Conservation (phyloP, 2,113 vertebrate genomes). For the Nannobrachium achirus region DNA sequence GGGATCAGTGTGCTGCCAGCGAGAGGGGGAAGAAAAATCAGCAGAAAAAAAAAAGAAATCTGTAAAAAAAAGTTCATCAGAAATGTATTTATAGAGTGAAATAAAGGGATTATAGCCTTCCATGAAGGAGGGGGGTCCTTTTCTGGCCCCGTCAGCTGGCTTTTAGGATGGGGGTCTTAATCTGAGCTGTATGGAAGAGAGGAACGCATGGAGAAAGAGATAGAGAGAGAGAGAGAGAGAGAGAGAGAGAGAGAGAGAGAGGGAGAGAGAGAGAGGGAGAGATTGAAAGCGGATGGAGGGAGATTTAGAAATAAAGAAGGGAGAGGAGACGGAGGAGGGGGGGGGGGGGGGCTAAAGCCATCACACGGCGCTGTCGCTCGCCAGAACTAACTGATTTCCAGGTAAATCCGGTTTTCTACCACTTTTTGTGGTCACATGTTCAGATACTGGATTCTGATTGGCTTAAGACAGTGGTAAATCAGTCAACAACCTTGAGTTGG, state of each 20-base stretch:
- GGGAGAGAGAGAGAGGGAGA: background rate
- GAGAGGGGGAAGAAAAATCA: slow-evolving; percentile 22
- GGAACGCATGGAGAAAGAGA: background rate
- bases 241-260: background rate
- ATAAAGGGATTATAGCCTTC: slow-evolving; percentile 75
- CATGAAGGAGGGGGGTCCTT: slow-evolving; percentile 58
- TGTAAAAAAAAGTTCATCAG: slow-evolving; percentile 71
- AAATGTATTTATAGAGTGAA: slow-evolving; percentile 77
- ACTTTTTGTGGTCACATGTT: no score
- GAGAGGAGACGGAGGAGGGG: slow-evolving; percentile 29
- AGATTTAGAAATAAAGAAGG: background rate
- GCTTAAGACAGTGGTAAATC: no score
- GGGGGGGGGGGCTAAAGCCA: no score
- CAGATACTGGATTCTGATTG: no score
- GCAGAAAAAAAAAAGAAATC: slow-evolving; percentile 33
- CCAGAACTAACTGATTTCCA: no score
- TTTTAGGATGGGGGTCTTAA: slow-evolving; percentile 28
- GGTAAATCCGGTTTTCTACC: no score
- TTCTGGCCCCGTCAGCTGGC: slow-evolving; percentile 57
- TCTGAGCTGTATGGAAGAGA: slow-evolving; percentile 28
- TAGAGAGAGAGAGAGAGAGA: background rate
- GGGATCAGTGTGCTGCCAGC: slow-evolving; percentile 47
- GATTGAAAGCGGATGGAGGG: background rate
- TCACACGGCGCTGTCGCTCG: no score
- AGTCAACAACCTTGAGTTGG: no score